Conservation (phyloP, 2,888 invertebrate genomes). For the Panzeria rudis region DNA sequence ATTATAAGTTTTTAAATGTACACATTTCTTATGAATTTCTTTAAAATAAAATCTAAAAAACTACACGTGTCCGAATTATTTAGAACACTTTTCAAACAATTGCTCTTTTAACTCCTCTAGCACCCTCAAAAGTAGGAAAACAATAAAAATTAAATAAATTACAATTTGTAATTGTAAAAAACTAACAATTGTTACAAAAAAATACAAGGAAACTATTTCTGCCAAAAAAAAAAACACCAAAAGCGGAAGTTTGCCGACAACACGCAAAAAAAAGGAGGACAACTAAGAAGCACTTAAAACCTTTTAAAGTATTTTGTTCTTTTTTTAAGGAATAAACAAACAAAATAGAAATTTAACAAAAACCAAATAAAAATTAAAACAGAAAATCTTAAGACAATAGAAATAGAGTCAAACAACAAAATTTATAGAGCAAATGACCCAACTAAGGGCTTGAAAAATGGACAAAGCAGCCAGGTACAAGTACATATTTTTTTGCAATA, state of each 20-base stretch:
- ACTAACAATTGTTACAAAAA: conserved; percentile 18
- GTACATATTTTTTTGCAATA: neutral
- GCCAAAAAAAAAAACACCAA: conserved; percentile 25
- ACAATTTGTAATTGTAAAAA: conserved; percentile 37
- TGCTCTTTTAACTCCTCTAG: conserved; percentile 49
- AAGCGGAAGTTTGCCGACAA: conserved; percentile 53
- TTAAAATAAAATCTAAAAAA: conserved; percentile 8
- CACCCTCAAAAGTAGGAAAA: conserved; percentile 41
- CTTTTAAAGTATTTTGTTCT: conserved; percentile 30
- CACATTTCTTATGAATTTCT: neutral
- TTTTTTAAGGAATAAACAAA: conserved; percentile 32
- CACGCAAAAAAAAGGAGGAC: neutral
- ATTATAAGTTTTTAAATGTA: neutral
- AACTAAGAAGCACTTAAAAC: conserved; percentile 59
- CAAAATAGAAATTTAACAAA: conserved; percentile 21
- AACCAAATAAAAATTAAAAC: conserved; percentile 39
- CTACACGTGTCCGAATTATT: conserved; percentile 59
- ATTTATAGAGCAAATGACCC: conserved; percentile 55
- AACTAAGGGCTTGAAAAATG: conserved; percentile 25
- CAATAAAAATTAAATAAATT: conserved; percentile 46
- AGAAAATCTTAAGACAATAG: conserved; percentile 41
- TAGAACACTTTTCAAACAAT: conserved; percentile 38
- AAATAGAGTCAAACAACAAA: conserved; percentile 8
- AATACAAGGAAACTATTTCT: conserved; percentile 44
- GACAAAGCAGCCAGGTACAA: conserved; percentile 50